Base-by-base conservation (phyloP, 2,888 invertebrate genomes). In the Exephanes ischioxanthus region DNA sequence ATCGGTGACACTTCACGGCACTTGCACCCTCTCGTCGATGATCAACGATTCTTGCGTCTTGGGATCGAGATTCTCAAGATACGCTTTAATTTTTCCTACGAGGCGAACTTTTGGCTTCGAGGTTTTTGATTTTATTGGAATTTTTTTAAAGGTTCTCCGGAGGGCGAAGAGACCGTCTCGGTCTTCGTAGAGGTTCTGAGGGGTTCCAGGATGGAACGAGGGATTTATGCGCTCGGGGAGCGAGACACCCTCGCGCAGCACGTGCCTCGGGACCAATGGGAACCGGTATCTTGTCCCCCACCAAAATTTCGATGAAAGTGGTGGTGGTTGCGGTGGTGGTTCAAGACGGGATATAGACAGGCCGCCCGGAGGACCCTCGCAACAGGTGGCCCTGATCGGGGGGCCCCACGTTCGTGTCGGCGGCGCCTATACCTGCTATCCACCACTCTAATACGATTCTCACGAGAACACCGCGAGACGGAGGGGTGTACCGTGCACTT, bases 211-310 rank as follows among this genome's bases (percentile, higher is more conserved):
- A 79, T 58, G 71, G 86, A 63, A 88, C 78, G 86, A 79, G 80
- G 91, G 91, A 93, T 94, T 94, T 94, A 94, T 93, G 92, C 90
- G 89, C 89, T 92, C 90, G 88, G 87, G 91, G 91, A 91, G 90
- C 93, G 90, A 91, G 92, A 90, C 92, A 92, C 92, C 91, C 92
- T 91, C 90, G 89, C 83, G 89, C 90, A 92, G 94, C 94, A 94
- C 94, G 94, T 94, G 94, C 93, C 93, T 89, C 75, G 58, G 73
- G 84, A 89, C 94, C 94, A 94, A 94, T 93, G 75, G 75, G 33
- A 76, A 76, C 26, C 2, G 37, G 48, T 3, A n/a, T 53, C 45
- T n/a, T 78, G 73, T 16, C 77, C 90, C 91, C 93, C 91, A 89
- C 92, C 87, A 58, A 19, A 22, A 37, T 53, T 67, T 66, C 72